phyloP scores from a whole-genome alignment of 1,140 invertebrate species.

The Lasaia peninsularis region DNA sequence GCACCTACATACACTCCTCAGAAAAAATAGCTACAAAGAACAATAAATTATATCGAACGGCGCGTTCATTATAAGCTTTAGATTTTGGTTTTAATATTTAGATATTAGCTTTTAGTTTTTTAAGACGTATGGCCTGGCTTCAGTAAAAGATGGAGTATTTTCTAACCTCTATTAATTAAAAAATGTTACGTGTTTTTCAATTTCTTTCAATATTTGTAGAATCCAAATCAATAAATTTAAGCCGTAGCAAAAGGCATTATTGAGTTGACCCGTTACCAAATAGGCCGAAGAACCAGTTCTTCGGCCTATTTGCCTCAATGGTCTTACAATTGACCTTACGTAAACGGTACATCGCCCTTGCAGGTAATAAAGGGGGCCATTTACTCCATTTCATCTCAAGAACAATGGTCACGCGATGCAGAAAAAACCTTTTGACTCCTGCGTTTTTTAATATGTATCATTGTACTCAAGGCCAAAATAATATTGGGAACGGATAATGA shows the following conservation, averaged over 20 bases:
- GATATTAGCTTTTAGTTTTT: too few species aligned
- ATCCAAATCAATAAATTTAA: too few species aligned
- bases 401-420: slow-evolving; percentile 45
- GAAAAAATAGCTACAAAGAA: too few species aligned
- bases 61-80: too few species aligned
- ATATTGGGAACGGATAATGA: slow-evolving; percentile 14
- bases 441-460: slow-evolving; percentile 9
- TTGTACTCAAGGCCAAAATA: slow-evolving; percentile 32
- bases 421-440: slow-evolving; percentile 26
- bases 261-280: slow-evolving; percentile 3
- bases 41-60: too few species aligned
- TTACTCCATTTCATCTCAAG: slow-evolving; percentile 28
- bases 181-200: too few species aligned
- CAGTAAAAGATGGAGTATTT: too few species aligned
- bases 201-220: too few species aligned
- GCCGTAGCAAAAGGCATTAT: not conserved
- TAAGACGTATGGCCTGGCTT: too few species aligned
- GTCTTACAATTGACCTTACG: slow-evolving; percentile 16
- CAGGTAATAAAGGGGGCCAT: slow-evolving; percentile 41
- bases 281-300: not conserved
- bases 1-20: too few species aligned
- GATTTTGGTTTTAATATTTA: too few species aligned
- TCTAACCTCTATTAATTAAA: too few species aligned
- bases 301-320: not conserved
- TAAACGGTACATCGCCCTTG: slow-evolving; percentile 40